Base-by-base conservation (phyloP, 2,888 invertebrate species). In the Notocelia uddmanniana region DNA sequence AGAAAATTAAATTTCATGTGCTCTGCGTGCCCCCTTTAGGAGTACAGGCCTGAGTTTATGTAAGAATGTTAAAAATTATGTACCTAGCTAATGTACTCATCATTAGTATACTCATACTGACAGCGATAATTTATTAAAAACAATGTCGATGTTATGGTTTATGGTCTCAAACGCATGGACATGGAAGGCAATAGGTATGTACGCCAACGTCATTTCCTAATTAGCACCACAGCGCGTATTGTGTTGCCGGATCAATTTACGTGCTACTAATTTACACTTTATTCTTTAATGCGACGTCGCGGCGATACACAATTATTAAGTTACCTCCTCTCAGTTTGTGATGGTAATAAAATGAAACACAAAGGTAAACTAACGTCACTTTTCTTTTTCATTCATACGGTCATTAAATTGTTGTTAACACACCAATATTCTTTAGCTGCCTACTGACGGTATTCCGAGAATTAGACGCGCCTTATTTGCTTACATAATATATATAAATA, bases 241-340 rank as follows among this genome's bases (percentile, higher is more conserved):
- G 71, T 74, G 41, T 64, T 70, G 66, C 57, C 69, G 31, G 45
- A 73, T 66, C 74, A 74, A 75, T 76, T 73, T 74, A 76, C 74
- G 72, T 74, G 63, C 59, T 74, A 75, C 75, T 76, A 76, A 78
- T 78, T 79, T 67, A 76, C 77, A 77, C 76, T 64, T 74, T 73
- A 69, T 74, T 74, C 69, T 73, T 67, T 67, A 68, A 69, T 73
- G 37, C 62, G 60, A 15, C 31, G 9, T 8, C 31, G 41, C 45
- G 45, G 59, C 70, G 67, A 55, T 55, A 55, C 34, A 62, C 68
- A 62, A 67, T 41, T 62, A 62, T 68, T 55, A 15, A 57, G 62
- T 50, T 68, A 62, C 37, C 37, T 68, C 55, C 52, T 68, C 57
- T 58, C 13, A 37, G 23, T 68, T 67, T 68, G 55, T 62, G 55